Base-by-base conservation (phyloP, 2,888 invertebrate species). In the Atherix ibis region DNA sequence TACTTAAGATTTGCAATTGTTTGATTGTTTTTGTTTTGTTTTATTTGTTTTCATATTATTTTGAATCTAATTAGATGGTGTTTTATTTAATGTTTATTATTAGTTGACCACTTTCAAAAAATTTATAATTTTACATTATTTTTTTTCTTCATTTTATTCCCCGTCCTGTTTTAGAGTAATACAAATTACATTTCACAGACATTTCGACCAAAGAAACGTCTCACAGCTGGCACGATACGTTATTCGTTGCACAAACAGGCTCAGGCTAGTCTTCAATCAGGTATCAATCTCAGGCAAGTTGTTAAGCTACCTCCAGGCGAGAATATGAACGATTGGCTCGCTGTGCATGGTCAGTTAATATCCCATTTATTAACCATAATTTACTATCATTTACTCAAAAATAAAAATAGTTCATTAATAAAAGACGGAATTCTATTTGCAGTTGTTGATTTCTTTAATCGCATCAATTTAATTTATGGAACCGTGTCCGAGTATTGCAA, bases 361-460 rank as follows among this genome's bases (percentile, higher is more conserved):
- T n/a, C n/a, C n/a, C n/a, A n/a, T n/a, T n/a, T n/a, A n/a, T n/a
- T n/a, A n/a, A n/a, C n/a, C n/a, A n/a, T n/a, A n/a, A n/a, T 29
- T 30, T 26, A 13, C 14, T 38, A 31, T 19, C 13, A 19, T 9
- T 25, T 17, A 5, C 27, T 18, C 19, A 19, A 19, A 19, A 19
- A n/a, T n/a, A n/a, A n/a, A n/a, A n/a, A n/a, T n/a, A n/a, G n/a
- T n/a, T n/a, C n/a, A n/a, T n/a, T n/a, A n/a, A n/a, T n/a, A n/a
- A n/a, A n/a, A n/a, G n/a, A n/a, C n/a, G n/a, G n/a, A n/a, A n/a
- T n/a, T 32, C 10, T 18, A 36, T 42, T 65, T 68, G 34, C 59
- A 87, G 87, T 89, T 46, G 89, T 91, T 19, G 89, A 91, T 54
- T 91, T 91, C 56, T 91, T 91, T 62, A 91, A 91, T 58, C 72